Base-by-base conservation (phyloP, 1,140 invertebrate genomes). In the Teleogryllus occipitalis region DNA sequence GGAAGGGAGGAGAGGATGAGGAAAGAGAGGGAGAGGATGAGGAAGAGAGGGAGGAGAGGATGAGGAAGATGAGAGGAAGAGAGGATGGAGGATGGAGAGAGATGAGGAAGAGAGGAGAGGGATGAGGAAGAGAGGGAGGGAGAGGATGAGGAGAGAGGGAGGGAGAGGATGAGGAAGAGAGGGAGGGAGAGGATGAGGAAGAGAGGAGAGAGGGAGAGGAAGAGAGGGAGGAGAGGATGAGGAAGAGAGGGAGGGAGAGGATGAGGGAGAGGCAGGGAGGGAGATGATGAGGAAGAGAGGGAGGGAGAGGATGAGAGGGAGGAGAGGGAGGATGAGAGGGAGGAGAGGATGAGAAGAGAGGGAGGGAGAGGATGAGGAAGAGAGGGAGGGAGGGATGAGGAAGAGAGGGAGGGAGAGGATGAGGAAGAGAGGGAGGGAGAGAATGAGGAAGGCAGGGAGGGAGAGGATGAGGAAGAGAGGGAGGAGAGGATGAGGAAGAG, bases 241-340 rank as follows among this genome's bases (percentile, higher is more conserved):
- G 27, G 27, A 39, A 39, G 27, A 39, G 27, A 39, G 27, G 27
- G 27, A 39, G 27, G 27, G 27, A 39, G 27, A 39, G 27, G 27
- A 39, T 39, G 5, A 80, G 74, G 74, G 77, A 14, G 47, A 14
- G 27, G n/a, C n/a, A 48, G 80, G 72, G 76, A 77, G 73, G 76
- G 73, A 74, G 73, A 81, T 47, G 74, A 72, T 15, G 65, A 72
- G 65, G 65, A 72, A 72, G 2, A 3, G n/a, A n/a, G n/a, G n/a
- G 65, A 72, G 73, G 65, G 76, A 12, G 65, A 8, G 39, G 49
- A 81, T 48, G 18, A 79, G 78, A 6, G n/a, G 6, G 14, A 6
- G 65, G 78, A 6, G n/a, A n/a, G 14, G n/a, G 65, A 72, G n/a
- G 65, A 3, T 15, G 1, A 72, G n/a, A 6, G 6, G 6, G 65